Evolutionary conservation across 2,113 vertebrate genomes (phyloP), one percentile per base, ranked within the genome.

Genomic region (Etheostoma cragini): DNA sequence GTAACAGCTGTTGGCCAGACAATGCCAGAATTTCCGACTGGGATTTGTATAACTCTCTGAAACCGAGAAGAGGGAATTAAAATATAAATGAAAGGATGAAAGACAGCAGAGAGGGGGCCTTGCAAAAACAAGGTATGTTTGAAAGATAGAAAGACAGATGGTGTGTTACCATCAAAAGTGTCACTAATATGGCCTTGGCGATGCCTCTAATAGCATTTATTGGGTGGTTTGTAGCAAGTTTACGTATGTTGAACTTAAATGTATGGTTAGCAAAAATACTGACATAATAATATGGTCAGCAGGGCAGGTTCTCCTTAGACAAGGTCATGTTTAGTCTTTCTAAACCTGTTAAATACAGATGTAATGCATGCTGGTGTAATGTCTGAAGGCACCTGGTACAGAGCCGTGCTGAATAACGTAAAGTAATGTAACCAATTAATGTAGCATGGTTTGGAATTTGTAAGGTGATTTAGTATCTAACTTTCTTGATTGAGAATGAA

Each of bases 1-100:
- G 88, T 80, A 89, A 76, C 90, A 92, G 91, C 90, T 93, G 92
- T 83, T 86, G 62, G 86, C 61, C 72, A 60, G 56, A 88, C 72
- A 81, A 75, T 85, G 81, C 67, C 73, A 76, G 66, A 86, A 71
- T 66, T 61, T 69, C 53, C 64, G 46, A 81, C 75, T 71, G 47
- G 58, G 60, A 81, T 75, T 56, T 72, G 60, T 62, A n/a, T 50
- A 54, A 79, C 24, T 53, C 54, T 61, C 22, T 64, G 73, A 75
- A 38, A 72, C 13, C 53, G 56, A 67, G 62, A 33, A 24, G 17
- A 50, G 46, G 22, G 33, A 64, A 68, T 66, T 22, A 65, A 14
- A 56, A 33, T 8, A 2, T 10, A 38, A 38, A 21, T 3, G 3
- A 52, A 73, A 57, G 6, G 30, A 22, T 3, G 33, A 8, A 47